Evolutionary conservation across 2,888 invertebrate genomes (phyloP).

Genomic region (Dione juno): DNA sequence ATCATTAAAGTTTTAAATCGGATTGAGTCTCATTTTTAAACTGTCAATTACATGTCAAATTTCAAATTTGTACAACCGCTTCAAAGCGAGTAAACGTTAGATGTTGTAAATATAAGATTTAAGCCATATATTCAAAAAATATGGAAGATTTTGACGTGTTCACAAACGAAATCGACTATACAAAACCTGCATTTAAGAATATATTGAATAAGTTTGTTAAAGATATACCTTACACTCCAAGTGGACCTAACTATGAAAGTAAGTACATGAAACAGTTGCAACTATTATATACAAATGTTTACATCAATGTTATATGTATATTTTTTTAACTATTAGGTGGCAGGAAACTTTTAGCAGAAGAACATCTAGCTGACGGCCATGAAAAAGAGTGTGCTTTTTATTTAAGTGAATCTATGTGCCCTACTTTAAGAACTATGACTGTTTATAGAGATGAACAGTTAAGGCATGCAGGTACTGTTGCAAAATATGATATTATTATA

Average conservation of each 20-base stretch:
- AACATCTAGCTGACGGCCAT: conserved; percentile 61
- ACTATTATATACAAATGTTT: conserved; percentile 24
- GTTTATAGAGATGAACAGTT: conserved; percentile 75
- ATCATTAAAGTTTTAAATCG: neutral
- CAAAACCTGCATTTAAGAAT: conserved; percentile 65
- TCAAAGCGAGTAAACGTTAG: neutral
- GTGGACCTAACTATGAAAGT: conserved; percentile 78
- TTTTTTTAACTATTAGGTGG: conserved; percentile 56
- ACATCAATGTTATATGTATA: neutral
- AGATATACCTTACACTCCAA: conserved; percentile 66
- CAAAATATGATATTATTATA: too few species aligned
- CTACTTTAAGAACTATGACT: conserved; percentile 71
- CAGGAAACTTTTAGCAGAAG: conserved; percentile 70
- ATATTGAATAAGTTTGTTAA: conserved; percentile 67
- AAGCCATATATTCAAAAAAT: neutral
- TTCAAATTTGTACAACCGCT: conserved; percentile 15
- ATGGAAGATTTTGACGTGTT: conserved; percentile 80
- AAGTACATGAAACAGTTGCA: conserved; percentile 47
- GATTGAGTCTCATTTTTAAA: neutral
- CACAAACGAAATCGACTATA: conserved; percentile 72
- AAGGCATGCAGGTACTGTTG: conserved; percentile 59
- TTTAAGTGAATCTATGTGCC: conserved; percentile 73
- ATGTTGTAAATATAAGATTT: neutral
- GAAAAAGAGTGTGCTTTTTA: conserved; percentile 70
- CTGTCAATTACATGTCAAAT: neutral